Evolutionary conservation across 1,140 invertebrate genomes (phyloP).

Genomic region (Dysdera silvatica): DNA sequence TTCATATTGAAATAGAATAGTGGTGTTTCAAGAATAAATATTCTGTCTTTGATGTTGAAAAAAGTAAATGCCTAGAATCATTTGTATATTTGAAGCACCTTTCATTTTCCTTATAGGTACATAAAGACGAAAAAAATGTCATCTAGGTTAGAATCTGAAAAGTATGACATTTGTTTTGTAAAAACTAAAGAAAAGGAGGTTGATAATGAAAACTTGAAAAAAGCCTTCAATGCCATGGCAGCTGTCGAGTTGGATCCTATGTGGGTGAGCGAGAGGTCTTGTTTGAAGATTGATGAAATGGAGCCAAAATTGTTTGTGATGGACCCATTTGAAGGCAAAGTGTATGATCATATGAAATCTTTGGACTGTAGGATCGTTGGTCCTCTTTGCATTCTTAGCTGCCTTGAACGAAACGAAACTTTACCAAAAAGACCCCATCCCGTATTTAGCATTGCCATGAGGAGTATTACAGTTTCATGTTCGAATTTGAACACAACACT

Average conservation of each 20-base stretch:
- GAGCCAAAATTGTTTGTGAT: constrained; percentile 68
- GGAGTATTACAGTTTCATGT: constrained; percentile 60
- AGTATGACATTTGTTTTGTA: constrained; percentile 20
- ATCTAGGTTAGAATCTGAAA: neutral
- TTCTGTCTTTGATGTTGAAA: no score
- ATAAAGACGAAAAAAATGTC: no score
- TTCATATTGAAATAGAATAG: no score
- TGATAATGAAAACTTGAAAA: constrained; percentile 4
- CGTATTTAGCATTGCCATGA: constrained; percentile 73
- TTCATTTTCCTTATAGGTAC: no score
- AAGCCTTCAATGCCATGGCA: constrained; percentile 47
- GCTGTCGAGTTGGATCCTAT: constrained; percentile 45
- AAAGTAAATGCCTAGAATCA: no score
- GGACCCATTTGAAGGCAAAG: constrained; percentile 61
- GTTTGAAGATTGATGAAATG: constrained; percentile 47
- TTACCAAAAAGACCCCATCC: constrained; percentile 65
- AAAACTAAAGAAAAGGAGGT: neutral
- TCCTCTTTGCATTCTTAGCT: constrained; percentile 66
- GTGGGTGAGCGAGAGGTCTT: constrained; percentile 50
- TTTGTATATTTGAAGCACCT: no score
- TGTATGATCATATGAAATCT: constrained; percentile 54
- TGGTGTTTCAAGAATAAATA: no score
- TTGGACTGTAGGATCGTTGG: constrained; percentile 61
- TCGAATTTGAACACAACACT: constrained; percentile 55
- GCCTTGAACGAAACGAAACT: constrained; percentile 58